Conservation (phyloP, 2,113 vertebrate species). For the Sebastes fasciatus region DNA sequence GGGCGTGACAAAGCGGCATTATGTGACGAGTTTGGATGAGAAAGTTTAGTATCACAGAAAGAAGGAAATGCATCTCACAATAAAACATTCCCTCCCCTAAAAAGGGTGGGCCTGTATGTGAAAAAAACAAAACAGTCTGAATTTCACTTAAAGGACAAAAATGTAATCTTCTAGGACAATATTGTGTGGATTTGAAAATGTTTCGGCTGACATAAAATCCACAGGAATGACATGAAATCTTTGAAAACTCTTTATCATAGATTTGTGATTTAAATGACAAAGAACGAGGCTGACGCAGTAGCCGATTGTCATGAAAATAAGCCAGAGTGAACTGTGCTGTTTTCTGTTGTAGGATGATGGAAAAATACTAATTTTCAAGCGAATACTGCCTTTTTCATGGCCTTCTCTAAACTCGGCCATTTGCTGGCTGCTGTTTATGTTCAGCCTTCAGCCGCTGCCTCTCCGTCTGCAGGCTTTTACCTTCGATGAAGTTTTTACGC, state of each 20-base stretch:
- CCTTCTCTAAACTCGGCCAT: conserved; percentile 31
- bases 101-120: too few species aligned
- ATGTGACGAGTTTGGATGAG: too few species aligned
- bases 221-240: not conserved
- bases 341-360: not conserved
- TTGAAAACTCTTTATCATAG: not conserved
- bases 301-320: not conserved
- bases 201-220: not conserved
- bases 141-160: too few species aligned
- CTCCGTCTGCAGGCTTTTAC: conserved; percentile 42
- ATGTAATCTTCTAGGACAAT: not conserved
- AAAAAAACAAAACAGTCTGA: too few species aligned
- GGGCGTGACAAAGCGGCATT: too few species aligned
- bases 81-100: too few species aligned
- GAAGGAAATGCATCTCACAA: too few species aligned
- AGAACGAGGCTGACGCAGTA: not conserved
- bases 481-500: conserved; percentile 61
- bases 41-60: too few species aligned
- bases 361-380: conserved; percentile 1
- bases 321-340: not conserved
- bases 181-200: not conserved
- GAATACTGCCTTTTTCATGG: conserved; percentile 6
- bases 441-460: conserved; percentile 47
- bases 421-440: conserved; percentile 40
- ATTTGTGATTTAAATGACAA: not conserved